Percentiles rank a stretch among this genome's conserved stretches.
These are phyloP conservation scores for Brachyistius frenatus DNA, from an alignment of 2,113 vertebrate species.

Conservation along the genomic window DNA sequence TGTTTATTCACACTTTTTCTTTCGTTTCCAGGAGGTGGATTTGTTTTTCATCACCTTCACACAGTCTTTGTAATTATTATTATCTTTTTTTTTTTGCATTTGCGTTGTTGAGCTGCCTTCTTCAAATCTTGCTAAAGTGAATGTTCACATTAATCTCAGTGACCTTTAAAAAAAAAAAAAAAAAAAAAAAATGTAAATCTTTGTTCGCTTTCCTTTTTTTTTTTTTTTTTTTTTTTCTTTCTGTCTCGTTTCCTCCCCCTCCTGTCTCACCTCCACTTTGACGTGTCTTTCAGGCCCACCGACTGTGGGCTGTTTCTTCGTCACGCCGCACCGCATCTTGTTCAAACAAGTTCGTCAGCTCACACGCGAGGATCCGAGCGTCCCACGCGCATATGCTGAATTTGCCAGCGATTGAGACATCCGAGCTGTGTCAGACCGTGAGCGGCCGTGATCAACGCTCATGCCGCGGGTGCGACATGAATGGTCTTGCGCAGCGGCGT, in stretches of 20 bases:
- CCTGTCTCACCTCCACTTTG: constrained; percentile 24
- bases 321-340: constrained; percentile 53
- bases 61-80: neutral
- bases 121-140: neutral
- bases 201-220: neutral
- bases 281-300: constrained; percentile 45
- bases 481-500: neutral
- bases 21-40: no score
- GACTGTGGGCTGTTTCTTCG: constrained; percentile 52
- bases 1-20: constrained; percentile 19
- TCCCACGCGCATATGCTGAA: constrained; percentile 62
- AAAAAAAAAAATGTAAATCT: no score
- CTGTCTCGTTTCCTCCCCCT: neutral
- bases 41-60: neutral
- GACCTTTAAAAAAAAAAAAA: neutral
- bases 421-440: constrained; percentile 45
- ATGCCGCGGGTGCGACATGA: neutral
- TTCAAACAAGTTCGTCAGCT: constrained; percentile 59
- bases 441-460: constrained; percentile 27
- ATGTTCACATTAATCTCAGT: neutral
- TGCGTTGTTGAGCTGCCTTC: constrained; percentile 7
- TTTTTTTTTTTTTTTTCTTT: neutral
- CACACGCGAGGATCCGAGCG: constrained; percentile 47
- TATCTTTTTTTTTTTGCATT: neutral
- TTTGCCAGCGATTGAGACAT: constrained; percentile 56